These are phyloP conservation scores for Cheilinus undulatus DNA, from an alignment of 2,113 vertebrate genomes.

Conservation along the genomic window DNA sequence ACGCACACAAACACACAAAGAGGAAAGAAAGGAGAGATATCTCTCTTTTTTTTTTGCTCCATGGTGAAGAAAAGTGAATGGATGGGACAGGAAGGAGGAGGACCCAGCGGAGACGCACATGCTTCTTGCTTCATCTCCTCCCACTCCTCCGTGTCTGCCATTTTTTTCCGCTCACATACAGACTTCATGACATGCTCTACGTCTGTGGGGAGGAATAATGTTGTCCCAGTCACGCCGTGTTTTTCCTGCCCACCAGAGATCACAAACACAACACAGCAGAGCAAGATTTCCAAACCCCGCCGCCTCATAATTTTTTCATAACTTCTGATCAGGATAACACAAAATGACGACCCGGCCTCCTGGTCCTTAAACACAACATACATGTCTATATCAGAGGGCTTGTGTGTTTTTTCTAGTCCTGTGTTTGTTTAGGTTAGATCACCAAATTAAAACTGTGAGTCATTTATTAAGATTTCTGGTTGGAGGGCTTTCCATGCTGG, in stretches of 20 bases:
- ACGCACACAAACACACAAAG: conserved; percentile 35
- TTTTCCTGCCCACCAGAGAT: conserved; percentile 74
- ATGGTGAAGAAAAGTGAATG: conserved; percentile 77
- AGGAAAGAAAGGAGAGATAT: not conserved
- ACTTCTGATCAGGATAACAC: conserved; percentile 54
- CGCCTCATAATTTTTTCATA: conserved; percentile 68
- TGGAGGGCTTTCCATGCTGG: conserved; percentile 38
- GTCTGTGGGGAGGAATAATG: conserved; percentile 74
- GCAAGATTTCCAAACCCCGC: conserved; percentile 42
- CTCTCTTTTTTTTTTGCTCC: conserved; percentile 24
- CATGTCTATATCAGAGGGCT: not conserved
- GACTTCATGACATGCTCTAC: conserved; percentile 72
- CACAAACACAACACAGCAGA: conserved; percentile 67
- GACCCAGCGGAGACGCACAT: conserved; percentile 75
- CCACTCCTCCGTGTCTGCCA: conserved; percentile 66
- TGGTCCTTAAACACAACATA: conserved; percentile 16
- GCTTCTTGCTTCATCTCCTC: conserved; percentile 77
- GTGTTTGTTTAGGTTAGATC: conserved; percentile 44
- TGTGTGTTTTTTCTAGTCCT: not conserved
- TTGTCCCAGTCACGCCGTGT: conserved; percentile 69
- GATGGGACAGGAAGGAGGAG: conserved; percentile 79
- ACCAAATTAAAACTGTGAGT: conserved; percentile 58
- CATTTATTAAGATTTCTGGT: conserved; percentile 53
- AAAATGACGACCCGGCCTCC: conserved; percentile 20
- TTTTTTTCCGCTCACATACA: conserved; percentile 65